Evolutionary conservation across 2,888 invertebrate genomes (phyloP), one percentile per base, ranked within the genome.

Genomic region (Nemurella pictetii): DNA sequence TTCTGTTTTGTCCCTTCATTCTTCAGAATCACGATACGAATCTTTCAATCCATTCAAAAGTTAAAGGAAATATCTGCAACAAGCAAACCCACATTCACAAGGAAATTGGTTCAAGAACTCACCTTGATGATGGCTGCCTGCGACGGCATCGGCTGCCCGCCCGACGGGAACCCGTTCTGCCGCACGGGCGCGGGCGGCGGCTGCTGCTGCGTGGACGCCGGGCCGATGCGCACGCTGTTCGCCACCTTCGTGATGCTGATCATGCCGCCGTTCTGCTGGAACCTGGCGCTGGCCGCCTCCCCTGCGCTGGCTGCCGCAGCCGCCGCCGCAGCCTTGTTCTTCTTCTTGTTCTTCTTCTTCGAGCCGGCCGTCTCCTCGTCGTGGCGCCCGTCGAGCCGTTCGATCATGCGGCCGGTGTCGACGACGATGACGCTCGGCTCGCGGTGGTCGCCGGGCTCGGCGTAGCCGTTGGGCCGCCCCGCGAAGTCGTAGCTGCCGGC

Each of bases 61-160:
- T n/a, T n/a, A n/a, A n/a, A n/a, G n/a, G n/a, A n/a, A n/a, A n/a
- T n/a, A n/a, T n/a, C n/a, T n/a, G n/a, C n/a, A n/a, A n/a, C n/a
- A n/a, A n/a, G n/a, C n/a, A n/a, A n/a, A n/a, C n/a, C n/a, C n/a
- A n/a, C n/a, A n/a, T n/a, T n/a, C n/a, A n/a, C n/a, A n/a, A n/a
- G n/a, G n/a, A 32, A 32, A 9, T 32, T 32, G 3, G 32, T 32
- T 32, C 32, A 5, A 32, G 3, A 32, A 32, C 32, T 32, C 55
- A 91, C 90, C 87, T 94, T 94, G 87, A 94, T 94, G 86, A 94
- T 94, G 2, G 94, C 93, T 1, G 94, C 94, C 85, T 93, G 93
- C 86, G 91, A 27, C 1, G 78, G 28, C n/a, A 12, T 25, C 4
- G 30, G 29, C n/a, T 78, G 28, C n/a, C 78, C 30, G 78, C 2